Conservation (phyloP, 2,797 vertebrate species). For the Xenops minutus region DNA sequence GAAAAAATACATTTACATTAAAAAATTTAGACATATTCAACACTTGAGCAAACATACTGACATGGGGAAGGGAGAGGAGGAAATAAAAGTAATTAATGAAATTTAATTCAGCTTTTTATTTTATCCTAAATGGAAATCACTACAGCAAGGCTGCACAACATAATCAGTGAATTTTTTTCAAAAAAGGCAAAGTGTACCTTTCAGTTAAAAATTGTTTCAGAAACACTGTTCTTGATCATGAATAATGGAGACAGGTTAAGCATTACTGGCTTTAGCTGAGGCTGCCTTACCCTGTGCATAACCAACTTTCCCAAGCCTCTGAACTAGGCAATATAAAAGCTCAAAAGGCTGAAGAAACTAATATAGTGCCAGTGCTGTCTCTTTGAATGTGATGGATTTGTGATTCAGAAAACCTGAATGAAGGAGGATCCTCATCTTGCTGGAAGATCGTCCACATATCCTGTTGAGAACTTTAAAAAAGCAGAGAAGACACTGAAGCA, state of each 20-base stretch:
- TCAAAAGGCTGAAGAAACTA: background rate
- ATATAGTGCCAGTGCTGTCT: background rate
- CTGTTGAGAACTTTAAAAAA: background rate
- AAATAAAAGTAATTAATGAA: conserved; percentile 10
- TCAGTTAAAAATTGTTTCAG: background rate
- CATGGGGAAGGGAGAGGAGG: background rate
- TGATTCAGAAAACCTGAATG: background rate
- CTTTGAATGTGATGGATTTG: background rate
- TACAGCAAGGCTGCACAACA: background rate
- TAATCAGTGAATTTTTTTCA: background rate
- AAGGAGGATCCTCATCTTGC: background rate
- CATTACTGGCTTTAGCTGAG: background rate
- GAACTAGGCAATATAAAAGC: background rate
- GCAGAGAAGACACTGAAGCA: background rate
- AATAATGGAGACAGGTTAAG: background rate
- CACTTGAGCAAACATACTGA: background rate
- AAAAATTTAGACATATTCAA: background rate
- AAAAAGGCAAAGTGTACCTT: background rate
- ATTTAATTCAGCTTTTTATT: background rate
- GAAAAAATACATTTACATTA: background rate
- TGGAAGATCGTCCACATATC: background rate
- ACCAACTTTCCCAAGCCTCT: background rate
- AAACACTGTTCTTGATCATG: background rate
- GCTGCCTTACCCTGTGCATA: background rate
- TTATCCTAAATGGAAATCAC: background rate